phyloP scores from a whole-genome alignment of 2,797 vertebrate species.

The Tauraco hartlaubi region DNA sequence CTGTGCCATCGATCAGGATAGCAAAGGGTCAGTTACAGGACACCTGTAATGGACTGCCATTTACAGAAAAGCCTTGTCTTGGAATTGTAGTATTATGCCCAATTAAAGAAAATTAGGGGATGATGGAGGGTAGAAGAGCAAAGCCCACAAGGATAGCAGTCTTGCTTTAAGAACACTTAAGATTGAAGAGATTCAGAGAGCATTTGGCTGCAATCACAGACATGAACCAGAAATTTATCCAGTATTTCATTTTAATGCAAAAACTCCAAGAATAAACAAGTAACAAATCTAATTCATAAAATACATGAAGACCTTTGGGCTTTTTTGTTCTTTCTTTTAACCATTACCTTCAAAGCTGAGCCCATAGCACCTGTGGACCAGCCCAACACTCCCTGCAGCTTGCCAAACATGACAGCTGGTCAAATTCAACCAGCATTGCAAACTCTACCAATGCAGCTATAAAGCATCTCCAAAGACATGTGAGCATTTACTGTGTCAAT shows the following conservation, averaged over 20 bases:
- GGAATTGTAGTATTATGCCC: constrained; percentile 18
- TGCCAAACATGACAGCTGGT: not conserved
- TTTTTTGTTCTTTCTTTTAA: not conserved
- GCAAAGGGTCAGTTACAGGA: not conserved
- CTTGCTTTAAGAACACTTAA: constrained; percentile 26
- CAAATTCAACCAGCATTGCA: constrained; percentile 8
- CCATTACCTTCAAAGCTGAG: not conserved
- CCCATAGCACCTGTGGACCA: not conserved
- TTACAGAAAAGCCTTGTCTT: not conserved
- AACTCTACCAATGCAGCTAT: not conserved
- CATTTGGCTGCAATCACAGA: not conserved
- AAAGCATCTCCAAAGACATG: not conserved
- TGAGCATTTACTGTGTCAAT: constrained; percentile 22
- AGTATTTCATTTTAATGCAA: constrained; percentile 33
- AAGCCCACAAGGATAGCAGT: not conserved
- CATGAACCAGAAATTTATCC: constrained; percentile 28
- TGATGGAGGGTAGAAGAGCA: not conserved
- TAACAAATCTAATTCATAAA: not conserved
- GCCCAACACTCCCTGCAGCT: not conserved
- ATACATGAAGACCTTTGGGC: not conserved
- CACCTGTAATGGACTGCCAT: not conserved
- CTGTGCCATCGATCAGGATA: not conserved
- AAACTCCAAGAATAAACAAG: constrained; percentile 38
- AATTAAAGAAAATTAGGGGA: not conserved
- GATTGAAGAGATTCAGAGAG: constrained; percentile 37